Base-by-base conservation (phyloP, 2,797 vertebrate species). In the Tarsius wallacei region DNA sequence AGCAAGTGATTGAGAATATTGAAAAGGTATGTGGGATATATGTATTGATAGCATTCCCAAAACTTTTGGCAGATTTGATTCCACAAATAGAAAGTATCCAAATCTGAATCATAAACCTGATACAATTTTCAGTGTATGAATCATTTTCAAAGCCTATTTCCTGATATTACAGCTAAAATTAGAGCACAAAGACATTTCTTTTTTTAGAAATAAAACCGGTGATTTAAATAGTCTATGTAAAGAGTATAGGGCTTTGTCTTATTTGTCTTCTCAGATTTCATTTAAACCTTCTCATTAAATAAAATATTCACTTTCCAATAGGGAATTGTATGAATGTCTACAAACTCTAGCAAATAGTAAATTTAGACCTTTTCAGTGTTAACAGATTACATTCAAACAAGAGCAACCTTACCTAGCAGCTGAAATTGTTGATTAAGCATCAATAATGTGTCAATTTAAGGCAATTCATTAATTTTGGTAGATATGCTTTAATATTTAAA, bases 111-210 rank as follows among this genome's bases (percentile, higher is more conserved):
- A n/a, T 53, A 80, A 70, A 87, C 1, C 66, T 55, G 36, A 12
- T 28, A 26, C 24, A 91, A 70, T 68, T 94, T 81, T 83, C 26
- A 81, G 14, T 21, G 16, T 66, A 57, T 71, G 42, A 70, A 87
- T 88, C 28, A 83, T 61, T 93, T 89, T 76, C 10, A 80, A 87
- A 73, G 17, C 6, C 19, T 76, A 14, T 70, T 91, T 94, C 33
- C 13, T 61, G 33, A 3, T 55, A 71, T 16, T 76, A 42, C 1
- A 84, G 24, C 49, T 82, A 86, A 92, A 94, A 33, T 76, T 7
- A 87, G 15, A 93, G n/a, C 7, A 17, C 13, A 86, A 22, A 83
- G 42, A 78, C 68, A 90, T 16, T 77, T 22, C 36, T 74, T 87
- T 57, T n/a, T 74, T 49, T n/a, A 59, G 47, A 70, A 82, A 81